Base-by-base conservation (phyloP, 2,888 invertebrate species). In the Mimas tiliae region DNA sequence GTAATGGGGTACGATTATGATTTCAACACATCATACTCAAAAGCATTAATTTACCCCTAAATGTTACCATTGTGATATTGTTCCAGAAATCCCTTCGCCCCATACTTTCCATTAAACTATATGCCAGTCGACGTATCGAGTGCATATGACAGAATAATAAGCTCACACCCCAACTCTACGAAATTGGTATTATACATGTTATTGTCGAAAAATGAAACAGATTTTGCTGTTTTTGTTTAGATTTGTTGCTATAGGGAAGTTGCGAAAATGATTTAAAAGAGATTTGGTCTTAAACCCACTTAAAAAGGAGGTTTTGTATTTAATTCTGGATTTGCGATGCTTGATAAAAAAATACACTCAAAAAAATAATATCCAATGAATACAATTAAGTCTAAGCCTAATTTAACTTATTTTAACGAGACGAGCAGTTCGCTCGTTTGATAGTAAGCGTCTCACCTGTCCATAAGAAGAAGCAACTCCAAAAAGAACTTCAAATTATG, bases 111-210 rank as follows among this genome's bases (percentile, higher is more conserved):
- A 67, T 67, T 67, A 67, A 64, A 67, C 64, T 67, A 64, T 76
- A 76, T 80, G 72, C 74, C 75, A 75, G 80, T 79, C 80, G 80
- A 77, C 83, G 79, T 81, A 81, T 82, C 81, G 86, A 86, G 86
- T 92, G 92, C 79, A 70, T 80, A 75, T 91, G 93, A 93, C 93
- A 91, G 90, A 77, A 89, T 91, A 93, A 93, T 92, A 84, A 81
- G 85, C 87, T 87, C 82, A 90, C 91, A 86, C 93, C 92, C 91
- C 82, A 80, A 69, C 74, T 74, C 73, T 79, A 70, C 70, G 69
- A 86, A 87, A 86, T 88, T 84, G 82, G 81, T 82, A 85, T 85
- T 86, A 87, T 86, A 79, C 82, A 71, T 80, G 80, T 83, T 82
- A 85, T 86, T 82, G 85, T 85, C 83, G 75, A 75, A 79, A 77